phyloP scores from a whole-genome alignment of 2,113 vertebrate genomes.

The Vidua chalybeata region DNA sequence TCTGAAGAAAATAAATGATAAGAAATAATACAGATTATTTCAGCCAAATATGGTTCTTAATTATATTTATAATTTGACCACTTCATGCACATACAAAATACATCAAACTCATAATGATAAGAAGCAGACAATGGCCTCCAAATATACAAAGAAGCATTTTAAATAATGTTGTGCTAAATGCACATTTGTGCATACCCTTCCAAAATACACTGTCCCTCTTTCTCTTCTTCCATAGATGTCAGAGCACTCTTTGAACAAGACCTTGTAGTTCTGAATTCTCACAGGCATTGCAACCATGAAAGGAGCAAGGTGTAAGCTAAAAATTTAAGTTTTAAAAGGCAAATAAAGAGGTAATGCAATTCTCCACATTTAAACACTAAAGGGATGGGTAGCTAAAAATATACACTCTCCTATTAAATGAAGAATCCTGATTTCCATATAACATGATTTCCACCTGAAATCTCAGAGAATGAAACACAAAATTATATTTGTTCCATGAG shows the following conservation, averaged over 20 bases:
- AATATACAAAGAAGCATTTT: slow-evolving; percentile 60
- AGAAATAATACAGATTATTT: slow-evolving; percentile 13
- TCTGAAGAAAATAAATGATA: background rate
- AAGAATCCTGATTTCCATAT: background rate
- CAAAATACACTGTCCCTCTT: slow-evolving; percentile 20
- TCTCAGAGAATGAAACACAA: background rate
- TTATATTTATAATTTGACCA: slow-evolving; percentile 56
- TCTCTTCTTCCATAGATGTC: slow-evolving; percentile 6
- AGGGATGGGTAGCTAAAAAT: background rate
- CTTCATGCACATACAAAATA: slow-evolving; percentile 68
- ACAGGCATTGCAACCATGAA: background rate
- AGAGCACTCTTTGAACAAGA: slow-evolving; percentile 28
- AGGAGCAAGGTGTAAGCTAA: background rate
- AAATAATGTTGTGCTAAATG: slow-evolving; percentile 53
- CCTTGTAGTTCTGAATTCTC: slow-evolving; percentile 5
- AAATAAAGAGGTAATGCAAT: background rate
- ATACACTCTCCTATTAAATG: background rate
- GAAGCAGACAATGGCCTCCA: slow-evolving; percentile 20
- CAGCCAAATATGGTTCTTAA: background rate
- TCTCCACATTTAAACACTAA: background rate
- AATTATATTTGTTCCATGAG: background rate
- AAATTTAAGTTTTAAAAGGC: slow-evolving; percentile 2
- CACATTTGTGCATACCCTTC: slow-evolving; percentile 4
- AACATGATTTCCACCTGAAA: background rate
- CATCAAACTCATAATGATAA: slow-evolving; percentile 53